phyloP scores from a whole-genome alignment of 35 echinoderm and acorn worm genomes.

The Apostichopus japonicus region DNA sequence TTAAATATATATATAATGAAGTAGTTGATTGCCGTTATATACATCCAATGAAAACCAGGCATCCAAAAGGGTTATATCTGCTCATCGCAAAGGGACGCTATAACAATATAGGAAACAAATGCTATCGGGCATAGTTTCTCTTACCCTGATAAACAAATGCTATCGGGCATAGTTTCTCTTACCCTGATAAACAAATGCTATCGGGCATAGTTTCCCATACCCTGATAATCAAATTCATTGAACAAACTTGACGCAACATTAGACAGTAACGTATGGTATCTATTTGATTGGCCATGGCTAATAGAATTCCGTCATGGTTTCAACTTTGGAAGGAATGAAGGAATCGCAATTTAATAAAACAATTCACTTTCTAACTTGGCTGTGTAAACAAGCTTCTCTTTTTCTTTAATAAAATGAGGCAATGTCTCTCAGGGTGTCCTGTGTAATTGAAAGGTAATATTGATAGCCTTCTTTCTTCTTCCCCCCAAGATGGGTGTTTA shows the following conservation, averaged over 20 bases:
- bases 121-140: too few relatives aligned
- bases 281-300: not conserved
- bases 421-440: not conserved
- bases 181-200: not conserved
- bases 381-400: not conserved
- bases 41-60: too few relatives aligned
- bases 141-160: too few relatives aligned
- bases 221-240: not conserved
- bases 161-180: too few relatives aligned
- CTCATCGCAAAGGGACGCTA: too few relatives aligned
- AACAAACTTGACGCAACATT: not conserved
- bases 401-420: not conserved
- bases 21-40: too few relatives aligned
- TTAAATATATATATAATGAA: too few relatives aligned
- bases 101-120: too few relatives aligned
- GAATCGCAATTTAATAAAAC: not conserved
- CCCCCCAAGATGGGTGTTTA: not conserved
- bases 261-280: not conserved
- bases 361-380: not conserved
- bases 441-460: not conserved
- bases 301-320: not conserved
- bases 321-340: not conserved
- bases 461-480: not conserved
- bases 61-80: too few relatives aligned
- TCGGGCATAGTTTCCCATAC: not conserved